Percentiles rank a stretch among this genome's conserved stretches.
phyloP scores from a whole-genome alignment of 2,797 vertebrate species.

The Sibirionetta formosa region DNA sequence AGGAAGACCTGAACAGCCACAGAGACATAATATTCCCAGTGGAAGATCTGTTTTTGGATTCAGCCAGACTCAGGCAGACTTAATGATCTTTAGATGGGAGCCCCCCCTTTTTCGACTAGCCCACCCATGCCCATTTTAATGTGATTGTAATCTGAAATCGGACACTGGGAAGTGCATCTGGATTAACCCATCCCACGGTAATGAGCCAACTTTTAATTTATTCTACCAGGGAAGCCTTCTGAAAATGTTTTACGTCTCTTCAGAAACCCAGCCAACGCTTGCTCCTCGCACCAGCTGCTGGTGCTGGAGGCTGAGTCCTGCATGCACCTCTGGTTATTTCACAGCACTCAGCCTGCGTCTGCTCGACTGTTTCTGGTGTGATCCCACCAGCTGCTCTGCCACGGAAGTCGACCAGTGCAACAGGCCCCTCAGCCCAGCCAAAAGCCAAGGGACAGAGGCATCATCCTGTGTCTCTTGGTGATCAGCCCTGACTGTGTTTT shows the following conservation, averaged over 20 bases:
- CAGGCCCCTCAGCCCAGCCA: background rate
- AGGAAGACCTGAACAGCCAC: slow-evolving; percentile 20
- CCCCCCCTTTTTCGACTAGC: background rate
- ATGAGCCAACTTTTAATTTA: background rate
- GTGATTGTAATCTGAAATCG: slow-evolving; percentile 30
- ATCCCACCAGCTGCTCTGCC: background rate
- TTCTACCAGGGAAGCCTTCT: background rate
- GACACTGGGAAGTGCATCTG: background rate
- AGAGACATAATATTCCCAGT: slow-evolving; percentile 54
- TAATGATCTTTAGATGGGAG: background rate
- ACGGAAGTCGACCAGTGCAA: background rate
- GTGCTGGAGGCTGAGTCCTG: background rate
- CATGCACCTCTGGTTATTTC: background rate
- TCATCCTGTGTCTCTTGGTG: background rate
- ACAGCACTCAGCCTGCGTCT: background rate
- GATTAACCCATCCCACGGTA: background rate
- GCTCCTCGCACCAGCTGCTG: accelerated
- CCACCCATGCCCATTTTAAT: background rate
- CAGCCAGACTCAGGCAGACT: slow-evolving; percentile 7
- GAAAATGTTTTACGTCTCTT: background rate
- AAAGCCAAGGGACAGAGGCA: background rate
- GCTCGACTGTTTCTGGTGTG: background rate
- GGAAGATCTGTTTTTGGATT: slow-evolving; percentile 31
- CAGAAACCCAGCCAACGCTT: background rate
- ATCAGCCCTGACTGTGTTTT: background rate